Percentiles rank a stretch among this genome's conserved stretches.
These are phyloP conservation scores for Steromphala cineraria DNA, from an alignment of 2,888 invertebrate species.

Conservation along the genomic window DNA sequence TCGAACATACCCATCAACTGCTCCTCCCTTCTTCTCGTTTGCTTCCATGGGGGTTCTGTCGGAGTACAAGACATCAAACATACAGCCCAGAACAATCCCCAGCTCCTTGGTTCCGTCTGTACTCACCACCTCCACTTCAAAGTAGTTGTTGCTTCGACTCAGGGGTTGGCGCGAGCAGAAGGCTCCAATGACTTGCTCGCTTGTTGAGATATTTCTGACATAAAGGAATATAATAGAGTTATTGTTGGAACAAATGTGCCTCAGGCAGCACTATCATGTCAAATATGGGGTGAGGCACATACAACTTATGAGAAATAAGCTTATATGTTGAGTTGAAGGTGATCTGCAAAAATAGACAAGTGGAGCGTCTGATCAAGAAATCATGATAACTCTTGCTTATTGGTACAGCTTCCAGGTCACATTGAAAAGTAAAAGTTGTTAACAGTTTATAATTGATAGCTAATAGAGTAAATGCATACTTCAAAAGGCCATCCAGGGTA, in stretches of 20 bases:
- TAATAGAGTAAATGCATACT: slow-evolving; percentile 17
- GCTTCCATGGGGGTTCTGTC: slow-evolving; percentile 50
- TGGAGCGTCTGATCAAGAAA: too few species aligned
- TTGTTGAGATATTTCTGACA: slow-evolving; percentile 20
- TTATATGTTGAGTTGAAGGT: too few species aligned
- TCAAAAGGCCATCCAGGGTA: slow-evolving; percentile 28
- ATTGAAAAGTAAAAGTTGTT: too few species aligned
- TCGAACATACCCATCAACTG: slow-evolving; percentile 52
- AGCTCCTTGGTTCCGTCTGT: slow-evolving; percentile 20
- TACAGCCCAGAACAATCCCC: slow-evolving; percentile 45
- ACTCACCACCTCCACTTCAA: slow-evolving; percentile 42
- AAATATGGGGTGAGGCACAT: too few species aligned
- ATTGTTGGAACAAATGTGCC: too few species aligned
- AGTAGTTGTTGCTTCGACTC: slow-evolving; percentile 53
- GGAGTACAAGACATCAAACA: slow-evolving; percentile 44
- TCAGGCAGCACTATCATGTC: too few species aligned
- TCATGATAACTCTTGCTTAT: too few species aligned
- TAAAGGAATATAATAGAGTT: not conserved
- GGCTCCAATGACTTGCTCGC: slow-evolving; percentile 33
- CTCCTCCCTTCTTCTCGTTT: slow-evolving; percentile 50
- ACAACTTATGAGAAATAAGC: too few species aligned
- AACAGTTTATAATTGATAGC: too few species aligned
- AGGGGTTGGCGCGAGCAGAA: slow-evolving; percentile 46
- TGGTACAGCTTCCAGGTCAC: too few species aligned
- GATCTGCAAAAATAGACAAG: too few species aligned